Evolutionary conservation across 1,140 invertebrate species (phyloP).

Genomic region (Halesus radiatus): DNA sequence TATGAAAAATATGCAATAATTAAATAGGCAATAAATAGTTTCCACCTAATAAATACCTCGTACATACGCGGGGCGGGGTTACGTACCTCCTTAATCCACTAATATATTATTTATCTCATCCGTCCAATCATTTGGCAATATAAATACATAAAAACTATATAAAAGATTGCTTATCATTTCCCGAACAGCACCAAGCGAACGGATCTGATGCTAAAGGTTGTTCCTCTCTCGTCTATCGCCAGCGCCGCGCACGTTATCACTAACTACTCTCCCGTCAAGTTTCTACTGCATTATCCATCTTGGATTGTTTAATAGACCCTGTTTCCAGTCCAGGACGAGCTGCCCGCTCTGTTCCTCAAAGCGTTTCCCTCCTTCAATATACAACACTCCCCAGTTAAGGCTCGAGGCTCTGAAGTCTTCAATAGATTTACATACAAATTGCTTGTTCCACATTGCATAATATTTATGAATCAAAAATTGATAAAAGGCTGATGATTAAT

Average conservation of each 20-base stretch:
- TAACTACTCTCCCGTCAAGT: not conserved
- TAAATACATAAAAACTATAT: slow-evolving; percentile 40
- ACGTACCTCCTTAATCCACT: not conserved
- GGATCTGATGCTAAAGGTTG: not conserved
- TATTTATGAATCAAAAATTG: no score
- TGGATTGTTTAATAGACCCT: slow-evolving; percentile 2
- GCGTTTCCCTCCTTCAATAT: no score
- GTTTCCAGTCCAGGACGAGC: not conserved
- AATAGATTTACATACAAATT: no score
- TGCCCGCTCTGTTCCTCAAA: no score
- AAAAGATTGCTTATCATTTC: slow-evolving; percentile 45
- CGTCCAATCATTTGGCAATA: slow-evolving; percentile 11
- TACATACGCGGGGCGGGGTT: not conserved
- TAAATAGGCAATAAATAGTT: slow-evolving; percentile 24
- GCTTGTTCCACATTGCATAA: no score
- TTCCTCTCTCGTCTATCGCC: slow-evolving; percentile 1
- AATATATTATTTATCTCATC: no score
- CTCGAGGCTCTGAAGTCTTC: no score
- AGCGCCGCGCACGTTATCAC: not conserved
- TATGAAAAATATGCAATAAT: not conserved
- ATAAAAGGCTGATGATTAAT: no score
- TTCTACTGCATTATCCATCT: slow-evolving; percentile 1
- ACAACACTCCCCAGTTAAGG: no score
- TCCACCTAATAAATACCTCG: slow-evolving; percentile 24
- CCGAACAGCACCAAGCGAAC: slow-evolving; percentile 27